phyloP scores from a whole-genome alignment of 1,140 invertebrate genomes.

The Stenopsyche tienmushanensis region DNA sequence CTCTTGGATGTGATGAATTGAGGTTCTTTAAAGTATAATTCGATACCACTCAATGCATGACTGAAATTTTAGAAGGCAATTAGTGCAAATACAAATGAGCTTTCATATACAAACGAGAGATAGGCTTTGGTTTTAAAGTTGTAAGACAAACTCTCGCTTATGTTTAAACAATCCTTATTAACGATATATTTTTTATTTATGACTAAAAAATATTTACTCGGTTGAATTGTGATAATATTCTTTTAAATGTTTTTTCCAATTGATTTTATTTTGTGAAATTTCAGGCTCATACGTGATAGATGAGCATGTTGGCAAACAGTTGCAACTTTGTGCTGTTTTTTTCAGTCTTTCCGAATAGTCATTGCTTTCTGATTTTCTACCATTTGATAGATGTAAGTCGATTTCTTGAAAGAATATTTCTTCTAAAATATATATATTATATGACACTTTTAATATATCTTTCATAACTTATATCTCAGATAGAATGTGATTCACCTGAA shows the following conservation, averaged over 20 bases:
- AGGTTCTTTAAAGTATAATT: constrained; percentile 41
- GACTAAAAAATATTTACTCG: no score
- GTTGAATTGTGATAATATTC: no score
- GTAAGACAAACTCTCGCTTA: no score
- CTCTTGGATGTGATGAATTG: constrained; percentile 48
- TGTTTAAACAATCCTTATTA: no score
- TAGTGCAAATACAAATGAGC: no score
- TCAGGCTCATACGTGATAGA: constrained; percentile 66
- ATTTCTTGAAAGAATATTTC: neutral
- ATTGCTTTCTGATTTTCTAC: neutral
- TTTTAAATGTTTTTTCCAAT: constrained; percentile 56
- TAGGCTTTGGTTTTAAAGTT: no score
- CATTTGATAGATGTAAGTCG: neutral
- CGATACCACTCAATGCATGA: no score
- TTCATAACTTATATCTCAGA: constrained; percentile 35
- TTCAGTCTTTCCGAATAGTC: neutral
- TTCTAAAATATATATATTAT: neutral
- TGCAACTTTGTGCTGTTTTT: constrained; percentile 52
- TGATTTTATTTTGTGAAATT: constrained; percentile 64
- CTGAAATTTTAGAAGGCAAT: no score
- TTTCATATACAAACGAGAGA: no score
- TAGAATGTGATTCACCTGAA: no score
- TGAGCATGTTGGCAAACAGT: constrained; percentile 67
- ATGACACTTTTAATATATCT: neutral
- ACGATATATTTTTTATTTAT: no score